These are phyloP conservation scores for Otus sunia DNA, from an alignment of 2,113 vertebrate species.

Conservation along the genomic window DNA sequence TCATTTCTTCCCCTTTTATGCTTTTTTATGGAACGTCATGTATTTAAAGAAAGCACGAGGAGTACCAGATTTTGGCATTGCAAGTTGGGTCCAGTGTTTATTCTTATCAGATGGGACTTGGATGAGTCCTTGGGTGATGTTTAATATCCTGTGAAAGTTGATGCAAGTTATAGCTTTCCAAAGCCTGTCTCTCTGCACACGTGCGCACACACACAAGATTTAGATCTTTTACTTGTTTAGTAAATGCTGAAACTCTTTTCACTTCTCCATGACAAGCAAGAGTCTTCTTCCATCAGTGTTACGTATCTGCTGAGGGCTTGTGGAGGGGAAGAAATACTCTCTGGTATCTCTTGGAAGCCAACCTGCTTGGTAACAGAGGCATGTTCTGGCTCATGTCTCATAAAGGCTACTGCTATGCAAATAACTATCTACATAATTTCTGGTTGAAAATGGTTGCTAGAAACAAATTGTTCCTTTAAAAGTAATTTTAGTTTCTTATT, in stretches of 20 bases:
- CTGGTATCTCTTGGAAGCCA: background rate
- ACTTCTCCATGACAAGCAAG: background rate
- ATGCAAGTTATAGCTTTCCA: background rate
- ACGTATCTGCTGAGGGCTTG: background rate
- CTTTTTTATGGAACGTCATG: background rate
- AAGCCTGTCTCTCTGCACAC: background rate
- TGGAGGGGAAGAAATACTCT: background rate
- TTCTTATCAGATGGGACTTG: slow-evolving; percentile 20
- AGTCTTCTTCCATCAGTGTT: background rate
- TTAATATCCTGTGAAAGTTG: slow-evolving; percentile 12
- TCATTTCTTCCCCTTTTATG: background rate
- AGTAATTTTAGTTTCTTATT: slow-evolving; percentile 44
- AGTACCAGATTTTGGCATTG: background rate
- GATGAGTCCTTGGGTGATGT: background rate
- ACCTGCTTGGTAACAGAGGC: background rate
- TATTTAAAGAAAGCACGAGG: background rate
- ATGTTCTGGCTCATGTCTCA: background rate
- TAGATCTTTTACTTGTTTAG: background rate
- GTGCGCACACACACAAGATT: background rate
- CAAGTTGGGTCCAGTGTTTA: background rate
- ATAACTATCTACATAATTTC: background rate
- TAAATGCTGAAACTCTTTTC: background rate
- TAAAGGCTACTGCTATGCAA: background rate
- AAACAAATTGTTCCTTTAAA: slow-evolving; percentile 32
- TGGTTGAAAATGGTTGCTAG: slow-evolving; percentile 23